Evolutionary conservation across 2,888 invertebrate species (phyloP), one percentile per base, ranked within the genome.

Genomic region (Pachydiplax longipennis): DNA sequence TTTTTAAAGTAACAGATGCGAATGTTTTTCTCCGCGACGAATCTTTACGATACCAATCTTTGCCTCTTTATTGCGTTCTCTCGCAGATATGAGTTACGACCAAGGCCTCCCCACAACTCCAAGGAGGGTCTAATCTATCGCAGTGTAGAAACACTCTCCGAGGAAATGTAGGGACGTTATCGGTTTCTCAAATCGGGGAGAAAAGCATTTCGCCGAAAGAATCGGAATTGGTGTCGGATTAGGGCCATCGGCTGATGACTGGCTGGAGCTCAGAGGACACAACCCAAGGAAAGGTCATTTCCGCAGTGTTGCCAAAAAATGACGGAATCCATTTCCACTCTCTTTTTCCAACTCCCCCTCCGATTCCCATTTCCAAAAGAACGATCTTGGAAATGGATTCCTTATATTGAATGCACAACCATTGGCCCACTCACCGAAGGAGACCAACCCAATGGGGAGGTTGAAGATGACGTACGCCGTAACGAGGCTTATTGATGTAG

Each of bases 141-240:
- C 65, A 12, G 25, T 31, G 73, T 15, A 31, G 31, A 31, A 73
- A 73, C 73, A 73, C 25, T 73, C 31, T 31, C 13, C 73, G 73
- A 73, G 73, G 73, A 73, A 73, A 73, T 73, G n/a, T 13, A 25
- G 31, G 25, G 73, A 73, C 73, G 31, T 73, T 73, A 73, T 73
- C 73, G 73, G 73, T 73, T 73, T 25, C 73, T 73, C 25, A 25
- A 31, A 73, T 73, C 73, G 73, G 31, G 15, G 15, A 22, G 13
- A 31, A 65, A 22, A 22, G 25, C n/a, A 25, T 65, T 65, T 25
- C 25, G 65, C 65, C 12, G 25, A 13, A 73, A 31, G 25, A 73
- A 73, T 73, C 73, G 61, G 83, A 83, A 83, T 83, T 58, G 83
- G 58, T 87, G 61, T 35, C 61, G 87, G 87, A 87, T 87, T 87